Evolutionary conservation across 1,140 invertebrate genomes (phyloP).

Genomic region (honey bee (Apis mellifera)): Amel_HAv3.1 CM009936.2:10569501-10570000

Average conservation of each 20-base stretch:
- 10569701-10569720: too few species aligned
- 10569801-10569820: too few species aligned
- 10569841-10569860: too few species aligned
- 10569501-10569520: constrained; percentile 27
- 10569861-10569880: background rate
- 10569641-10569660: background rate
- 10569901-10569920: constrained; percentile 7
- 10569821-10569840: too few species aligned
- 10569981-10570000: constrained; percentile 25
- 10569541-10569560: constrained; percentile 1
- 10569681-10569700: background rate
- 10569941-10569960: background rate
- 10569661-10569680: background rate
- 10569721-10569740: background rate
- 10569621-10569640: background rate
- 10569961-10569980: background rate
- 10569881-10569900: background rate
- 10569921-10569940: too few species aligned
- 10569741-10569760: too few species aligned
- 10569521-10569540: background rate
- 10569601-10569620: too few species aligned
- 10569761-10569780: too few species aligned
- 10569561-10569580: background rate
- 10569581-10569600: background rate
- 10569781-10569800: too few species aligned